Percentiles rank a stretch among this genome's conserved stretches.
These are phyloP conservation scores for Lithobius niger DNA, from an alignment of 1,140 invertebrate species.

Conservation along the genomic window DNA sequence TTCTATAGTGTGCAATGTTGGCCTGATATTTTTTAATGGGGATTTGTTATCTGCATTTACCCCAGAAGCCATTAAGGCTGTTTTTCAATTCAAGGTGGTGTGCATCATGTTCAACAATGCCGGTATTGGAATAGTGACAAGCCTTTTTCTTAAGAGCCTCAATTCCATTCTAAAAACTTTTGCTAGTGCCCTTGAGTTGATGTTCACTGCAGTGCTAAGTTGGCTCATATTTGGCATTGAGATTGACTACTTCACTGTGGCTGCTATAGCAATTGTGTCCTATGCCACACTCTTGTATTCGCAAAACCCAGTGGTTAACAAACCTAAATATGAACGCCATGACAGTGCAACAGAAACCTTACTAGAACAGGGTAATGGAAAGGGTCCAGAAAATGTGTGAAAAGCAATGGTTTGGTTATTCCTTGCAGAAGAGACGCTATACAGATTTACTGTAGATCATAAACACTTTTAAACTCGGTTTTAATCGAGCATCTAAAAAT, in stretches of 20 bases:
- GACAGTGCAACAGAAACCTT: background rate
- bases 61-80: constrained; percentile 37
- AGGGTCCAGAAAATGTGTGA: background rate
- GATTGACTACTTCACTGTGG: constrained; percentile 63
- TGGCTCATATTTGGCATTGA: constrained; percentile 78
- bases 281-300: constrained; percentile 75
- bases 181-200: constrained; percentile 80
- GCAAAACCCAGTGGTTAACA: constrained; percentile 61
- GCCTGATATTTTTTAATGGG: constrained; percentile 49
- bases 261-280: constrained; percentile 70
- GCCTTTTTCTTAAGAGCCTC: constrained; percentile 80
- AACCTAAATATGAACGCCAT: background rate
- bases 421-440: no score
- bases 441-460: no score
- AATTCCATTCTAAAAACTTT: constrained; percentile 96
- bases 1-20: constrained; percentile 77
- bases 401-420: no score
- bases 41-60: constrained; percentile 45
- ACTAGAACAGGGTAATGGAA: background rate
- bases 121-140: constrained; percentile 80
- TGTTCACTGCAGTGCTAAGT: constrained; percentile 79
- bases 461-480: no score
- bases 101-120: constrained; percentile 80
- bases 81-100: constrained; percentile 50
- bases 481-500: no score